Evolutionary conservation across 2,797 vertebrate genomes (phyloP), one percentile per base, ranked within the genome.

Genomic region (Neomorphus geoffroyi): DNA sequence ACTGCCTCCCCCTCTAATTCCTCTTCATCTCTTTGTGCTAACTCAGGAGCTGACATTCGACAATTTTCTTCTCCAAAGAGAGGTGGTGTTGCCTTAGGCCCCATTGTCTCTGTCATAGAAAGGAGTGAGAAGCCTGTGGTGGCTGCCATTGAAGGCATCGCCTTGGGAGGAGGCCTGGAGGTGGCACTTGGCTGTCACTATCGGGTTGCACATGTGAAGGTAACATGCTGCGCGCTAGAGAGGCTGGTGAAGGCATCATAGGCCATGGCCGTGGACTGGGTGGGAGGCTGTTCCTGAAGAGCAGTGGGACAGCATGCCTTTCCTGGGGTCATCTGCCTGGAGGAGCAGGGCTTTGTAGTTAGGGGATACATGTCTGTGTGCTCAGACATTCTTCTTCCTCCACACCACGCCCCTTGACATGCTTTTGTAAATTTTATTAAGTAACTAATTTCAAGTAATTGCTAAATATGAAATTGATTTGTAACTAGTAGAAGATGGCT

Each of bases 121-220:
- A 97, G 97, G n/a, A 95, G 96, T 4, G 53, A 97, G 92, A 99
- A 99, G 96, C 99, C 99, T 0, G 96, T 99, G 96, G 98, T 99
- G 91, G 99, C 99, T 6, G 99, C 98, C 72, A 99, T 99, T 61
- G 98, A 99, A 88, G 98, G 98, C 5, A 2, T 98, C 10, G 99
- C 99, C 54, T 90, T 99, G 6, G 99, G 99, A 26, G 99, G 99
- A 37, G 99, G 98, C 18, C 97, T 99, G 15, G 99, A 99, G 96
- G 90, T 99, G 84, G 98, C 99, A 1, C 98, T 99, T 45, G 98
- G 98, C 88, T 99, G 99, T 97, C 99, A 99, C 97, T 99, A 99
- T 93, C 98, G 99, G 48, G 90, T 99, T 13, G 98, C 98, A 37
- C 98, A 99, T 26, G 90, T 91, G 43, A 97, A 99, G 98, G 99